Evolutionary conservation across 2,888 invertebrate genomes (phyloP).

Genomic region (Ophonus ardosiacus): DNA sequence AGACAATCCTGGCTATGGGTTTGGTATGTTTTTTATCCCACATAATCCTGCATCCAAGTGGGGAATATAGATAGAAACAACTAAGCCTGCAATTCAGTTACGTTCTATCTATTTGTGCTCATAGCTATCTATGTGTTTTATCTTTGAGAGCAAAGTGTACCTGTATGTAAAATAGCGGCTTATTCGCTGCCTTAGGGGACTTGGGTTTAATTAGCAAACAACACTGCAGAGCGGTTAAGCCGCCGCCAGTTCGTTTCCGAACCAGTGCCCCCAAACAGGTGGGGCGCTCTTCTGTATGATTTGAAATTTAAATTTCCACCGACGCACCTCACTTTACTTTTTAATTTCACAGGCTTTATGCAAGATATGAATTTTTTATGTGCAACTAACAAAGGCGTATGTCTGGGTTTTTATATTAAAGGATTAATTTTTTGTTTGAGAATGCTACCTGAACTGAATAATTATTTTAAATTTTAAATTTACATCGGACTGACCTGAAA

Average conservation of each 20-base stretch:
- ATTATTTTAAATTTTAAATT: conserved; percentile 39
- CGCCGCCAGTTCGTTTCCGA: conserved; percentile 23
- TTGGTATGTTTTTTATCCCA: background rate
- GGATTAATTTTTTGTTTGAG: conserved; percentile 40
- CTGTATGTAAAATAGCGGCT: conserved; percentile 58
- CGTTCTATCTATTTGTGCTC: conserved; percentile 29
- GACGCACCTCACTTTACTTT: conserved; percentile 26
- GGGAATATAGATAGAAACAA: background rate
- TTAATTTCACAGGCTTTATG: conserved; percentile 33
- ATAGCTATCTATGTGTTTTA: conserved; percentile 43
- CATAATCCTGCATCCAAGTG: conserved; percentile 13
- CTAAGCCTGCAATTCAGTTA: background rate
- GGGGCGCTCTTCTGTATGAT: conserved; percentile 19
- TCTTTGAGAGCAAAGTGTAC: conserved; percentile 46
- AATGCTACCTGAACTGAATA: conserved; percentile 47
- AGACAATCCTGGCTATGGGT: too few species aligned
- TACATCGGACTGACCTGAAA: conserved; percentile 21
- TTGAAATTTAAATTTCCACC: conserved; percentile 48
- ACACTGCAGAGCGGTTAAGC: conserved; percentile 56
- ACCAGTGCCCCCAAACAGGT: conserved; percentile 26
- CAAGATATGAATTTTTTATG: conserved; percentile 49
- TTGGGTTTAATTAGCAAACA: conserved; percentile 61
- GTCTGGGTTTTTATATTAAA: conserved; percentile 21
- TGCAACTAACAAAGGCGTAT: conserved; percentile 36
- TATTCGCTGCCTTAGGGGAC: conserved; percentile 50